phyloP scores from a whole-genome alignment of 2,113 vertebrate species.

The Grus americana region DNA sequence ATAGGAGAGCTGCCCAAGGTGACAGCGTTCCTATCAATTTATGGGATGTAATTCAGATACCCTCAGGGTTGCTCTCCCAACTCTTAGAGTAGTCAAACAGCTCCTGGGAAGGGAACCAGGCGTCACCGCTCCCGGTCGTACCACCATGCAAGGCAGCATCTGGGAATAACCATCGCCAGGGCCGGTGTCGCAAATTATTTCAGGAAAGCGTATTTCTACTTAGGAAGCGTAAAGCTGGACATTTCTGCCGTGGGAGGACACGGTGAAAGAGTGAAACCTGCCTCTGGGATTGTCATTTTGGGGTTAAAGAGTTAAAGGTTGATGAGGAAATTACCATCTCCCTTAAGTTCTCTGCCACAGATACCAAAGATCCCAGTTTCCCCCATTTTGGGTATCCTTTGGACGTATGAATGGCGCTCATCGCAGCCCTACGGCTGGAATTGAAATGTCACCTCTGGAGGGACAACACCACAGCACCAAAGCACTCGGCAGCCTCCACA shows the following conservation, averaged over 20 bases:
- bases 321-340: not conserved
- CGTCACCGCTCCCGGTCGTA: not conserved
- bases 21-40: not conserved
- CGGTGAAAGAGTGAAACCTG: not conserved
- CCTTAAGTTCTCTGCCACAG: not conserved
- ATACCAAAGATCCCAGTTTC: not conserved
- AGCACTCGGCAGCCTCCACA: rapidly evolving
- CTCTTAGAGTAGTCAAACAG: not conserved
- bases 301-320: not conserved
- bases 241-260: not conserved
- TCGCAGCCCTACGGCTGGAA: not conserved
- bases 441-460: not conserved
- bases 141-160: too few species aligned
- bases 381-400: not conserved
- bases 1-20: not conserved
- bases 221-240: not conserved
- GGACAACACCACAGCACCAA: not conserved
- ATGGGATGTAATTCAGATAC: not conserved
- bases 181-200: not conserved
- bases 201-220: not conserved
- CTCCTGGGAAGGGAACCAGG: not conserved
- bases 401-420: not conserved
- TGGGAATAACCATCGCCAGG: not conserved
- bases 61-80: not conserved
- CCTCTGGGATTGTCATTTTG: not conserved